Evolutionary conservation across 1,140 invertebrate species (phyloP).

Genomic region (Hestina assimilis): DNA sequence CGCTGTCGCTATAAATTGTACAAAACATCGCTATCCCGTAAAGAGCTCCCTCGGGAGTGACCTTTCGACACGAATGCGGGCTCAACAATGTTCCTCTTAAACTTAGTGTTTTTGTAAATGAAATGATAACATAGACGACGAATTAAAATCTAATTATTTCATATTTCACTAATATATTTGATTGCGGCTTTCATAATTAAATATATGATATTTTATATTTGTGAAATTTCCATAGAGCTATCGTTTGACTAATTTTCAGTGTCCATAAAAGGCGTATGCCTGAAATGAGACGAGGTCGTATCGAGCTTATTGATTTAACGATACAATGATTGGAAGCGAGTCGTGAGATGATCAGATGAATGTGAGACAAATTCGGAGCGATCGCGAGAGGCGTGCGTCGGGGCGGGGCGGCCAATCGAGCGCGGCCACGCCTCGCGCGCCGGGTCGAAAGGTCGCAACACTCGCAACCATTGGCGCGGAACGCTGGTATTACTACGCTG

Average conservation of each 20-base stretch:
- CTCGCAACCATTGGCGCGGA: slow-evolving; percentile 49
- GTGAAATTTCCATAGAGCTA: neutral
- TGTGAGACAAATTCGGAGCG: slow-evolving; percentile 33
- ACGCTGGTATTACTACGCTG: slow-evolving; percentile 14
- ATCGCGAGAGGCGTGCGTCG: slow-evolving; percentile 45
- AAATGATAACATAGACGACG: too few relatives aligned
- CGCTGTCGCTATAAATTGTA: slow-evolving; percentile 48
- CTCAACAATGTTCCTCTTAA: neutral
- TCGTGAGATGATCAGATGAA: slow-evolving; percentile 25
- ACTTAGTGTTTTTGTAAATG: too few relatives aligned
- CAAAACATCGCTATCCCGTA: slow-evolving; percentile 43
- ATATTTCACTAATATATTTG: too few relatives aligned
- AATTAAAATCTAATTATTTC: too few relatives aligned
- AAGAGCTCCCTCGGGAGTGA: slow-evolving; percentile 55
- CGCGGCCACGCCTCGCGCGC: slow-evolving; percentile 67
- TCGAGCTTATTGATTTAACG: slow-evolving; percentile 16
- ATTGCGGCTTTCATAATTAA: too few relatives aligned
- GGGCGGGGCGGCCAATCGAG: slow-evolving; percentile 55
- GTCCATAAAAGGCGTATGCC: neutral
- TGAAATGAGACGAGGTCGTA: slow-evolving; percentile 1
- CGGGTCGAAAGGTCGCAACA: slow-evolving; percentile 70
- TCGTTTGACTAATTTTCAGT: neutral
- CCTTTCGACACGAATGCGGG: slow-evolving; percentile 16
- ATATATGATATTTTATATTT: too few relatives aligned
- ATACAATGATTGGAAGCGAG: slow-evolving; percentile 23